phyloP scores from a whole-genome alignment of 2,888 invertebrate species.

The Torymus auratus region DNA sequence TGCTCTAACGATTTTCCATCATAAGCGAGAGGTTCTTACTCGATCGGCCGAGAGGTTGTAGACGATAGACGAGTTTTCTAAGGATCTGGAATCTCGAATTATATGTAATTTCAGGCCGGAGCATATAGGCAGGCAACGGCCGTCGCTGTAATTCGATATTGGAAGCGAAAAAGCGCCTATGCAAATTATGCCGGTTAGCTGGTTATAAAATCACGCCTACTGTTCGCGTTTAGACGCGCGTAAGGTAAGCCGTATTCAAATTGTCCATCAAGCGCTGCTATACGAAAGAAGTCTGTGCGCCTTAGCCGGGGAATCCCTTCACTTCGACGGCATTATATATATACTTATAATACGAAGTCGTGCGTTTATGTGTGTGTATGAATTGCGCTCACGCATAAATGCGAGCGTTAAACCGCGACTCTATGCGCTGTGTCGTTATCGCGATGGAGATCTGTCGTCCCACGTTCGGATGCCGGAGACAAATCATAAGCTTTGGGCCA shows the following conservation, averaged over 20 bases:
- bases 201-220: constrained; percentile 36
- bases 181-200: constrained; percentile 25
- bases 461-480: constrained; percentile 61
- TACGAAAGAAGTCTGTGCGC: too few relatives aligned
- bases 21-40: background rate
- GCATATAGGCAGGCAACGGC: too few relatives aligned
- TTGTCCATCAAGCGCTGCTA: constrained; percentile 9
- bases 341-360: background rate
- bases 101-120: constrained; percentile 5
- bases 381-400: background rate
- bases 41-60: background rate
- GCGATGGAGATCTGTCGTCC: constrained; percentile 66
- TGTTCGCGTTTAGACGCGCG: background rate
- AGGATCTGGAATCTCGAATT: constrained; percentile 34
- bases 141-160: constrained; percentile 4
- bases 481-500: constrained; percentile 51
- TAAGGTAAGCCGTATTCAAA: constrained; percentile 40
- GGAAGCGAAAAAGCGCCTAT: constrained; percentile 17
- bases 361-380: too few relatives aligned
- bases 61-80: constrained; percentile 25
- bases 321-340: constrained; percentile 43
- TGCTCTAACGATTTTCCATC: too few relatives aligned
- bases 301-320: constrained; percentile 54
- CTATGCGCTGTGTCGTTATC: constrained; percentile 23
- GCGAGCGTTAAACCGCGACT: background rate